Evolutionary conservation across 2,797 vertebrate genomes (phyloP), one percentile per base, ranked within the genome.

Genomic region (Simalia tracyae): DNA sequence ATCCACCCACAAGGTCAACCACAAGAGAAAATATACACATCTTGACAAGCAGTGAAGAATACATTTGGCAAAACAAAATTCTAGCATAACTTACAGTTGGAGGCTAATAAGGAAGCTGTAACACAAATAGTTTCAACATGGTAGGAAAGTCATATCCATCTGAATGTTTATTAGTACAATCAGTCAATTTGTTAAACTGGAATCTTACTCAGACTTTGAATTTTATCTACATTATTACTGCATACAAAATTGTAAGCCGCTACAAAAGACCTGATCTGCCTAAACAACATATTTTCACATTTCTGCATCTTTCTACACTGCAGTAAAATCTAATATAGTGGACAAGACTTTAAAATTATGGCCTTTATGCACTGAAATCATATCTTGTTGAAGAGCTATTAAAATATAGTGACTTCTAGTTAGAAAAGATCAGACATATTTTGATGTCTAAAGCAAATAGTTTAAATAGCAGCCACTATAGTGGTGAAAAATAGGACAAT

Each of bases 1-100:
- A 91, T 92, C 92, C 95, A 94, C 96, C 95, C 95, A 94, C 95
- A 50, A 59, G 91, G 95, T 92, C 88, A 94, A 93, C 94, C 95
- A 95, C 95, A 90, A 93, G 95, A 93, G 90, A 61, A 90, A 68
- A 92, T 93, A 92, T 93, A 91, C 0, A 94, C 36, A 86, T 91
- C 56, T 94, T 92, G 76, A 61, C 81, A 95, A 88, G 87, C 89
- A 92, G 92, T 5, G 87, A n/a, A 90, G 72, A 93, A 94, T 88
- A 92, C 81, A 86, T 19, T 19, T 90, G 56, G 57, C 57, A 94
- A 93, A 95, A 84, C 92, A 64, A 11, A n/a, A 81, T 72, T 93
- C 46, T 90, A 4, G 2, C 9, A 19, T 22, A 94, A 93, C 72
- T 91, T 89, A 86, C 60, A 57, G 93, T 93, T 36, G 93, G 88